phyloP scores from a whole-genome alignment of 53 echinoderm and acorn worm species.

The Astropecten irregularis region DNA sequence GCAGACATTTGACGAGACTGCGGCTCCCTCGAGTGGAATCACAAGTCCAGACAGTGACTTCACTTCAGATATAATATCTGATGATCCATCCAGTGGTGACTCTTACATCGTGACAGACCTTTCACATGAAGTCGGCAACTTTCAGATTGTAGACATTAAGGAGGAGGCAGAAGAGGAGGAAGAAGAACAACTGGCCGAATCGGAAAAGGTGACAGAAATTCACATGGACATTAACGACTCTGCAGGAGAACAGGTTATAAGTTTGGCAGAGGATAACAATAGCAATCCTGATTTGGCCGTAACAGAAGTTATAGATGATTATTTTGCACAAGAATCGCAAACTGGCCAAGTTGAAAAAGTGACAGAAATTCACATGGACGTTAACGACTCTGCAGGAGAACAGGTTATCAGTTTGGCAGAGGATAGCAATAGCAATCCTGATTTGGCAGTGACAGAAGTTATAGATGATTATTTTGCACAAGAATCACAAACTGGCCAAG shows the following conservation, averaged over 20 bases:
- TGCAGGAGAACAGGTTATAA: background rate
- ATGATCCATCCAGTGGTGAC: constrained; percentile 64
- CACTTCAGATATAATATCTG: constrained; percentile 40
- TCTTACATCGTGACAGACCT: constrained; percentile 60
- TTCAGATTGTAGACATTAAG: constrained; percentile 32
- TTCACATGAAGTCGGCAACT: constrained; percentile 36
- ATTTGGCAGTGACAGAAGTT: background rate
- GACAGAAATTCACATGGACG: background rate
- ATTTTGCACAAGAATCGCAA: background rate
- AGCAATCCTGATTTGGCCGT: background rate
- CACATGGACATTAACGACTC: background rate
- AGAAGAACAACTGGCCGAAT: background rate
- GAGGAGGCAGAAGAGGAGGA: constrained; percentile 46
- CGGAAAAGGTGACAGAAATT: background rate
- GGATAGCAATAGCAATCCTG: background rate
- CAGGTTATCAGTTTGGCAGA: background rate
- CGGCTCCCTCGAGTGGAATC: constrained; percentile 35
- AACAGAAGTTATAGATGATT: constrained; percentile 23
- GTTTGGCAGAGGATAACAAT: background rate
- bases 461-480: constrained; percentile 32
- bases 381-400: background rate
- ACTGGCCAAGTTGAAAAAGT: background rate
- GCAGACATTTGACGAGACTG: constrained; percentile 16
- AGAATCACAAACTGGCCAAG: background rate
- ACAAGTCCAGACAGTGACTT: constrained; percentile 49